These are phyloP conservation scores for Pterocles burchelli DNA, from an alignment of 2,113 vertebrate species.

Conservation along the genomic window DNA sequence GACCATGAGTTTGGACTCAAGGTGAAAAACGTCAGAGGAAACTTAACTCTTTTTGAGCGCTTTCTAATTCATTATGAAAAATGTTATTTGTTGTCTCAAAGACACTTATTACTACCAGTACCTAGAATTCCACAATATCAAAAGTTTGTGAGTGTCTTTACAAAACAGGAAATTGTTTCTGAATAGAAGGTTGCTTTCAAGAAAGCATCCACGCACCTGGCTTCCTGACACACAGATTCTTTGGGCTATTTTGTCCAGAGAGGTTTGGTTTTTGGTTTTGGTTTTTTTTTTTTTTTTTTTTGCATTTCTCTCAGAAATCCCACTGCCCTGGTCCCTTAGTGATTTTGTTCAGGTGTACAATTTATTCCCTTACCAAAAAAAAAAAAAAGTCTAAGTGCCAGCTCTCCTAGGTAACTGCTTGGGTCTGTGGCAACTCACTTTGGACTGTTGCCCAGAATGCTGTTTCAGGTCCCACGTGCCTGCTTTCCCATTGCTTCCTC, in stretches of 20 bases:
- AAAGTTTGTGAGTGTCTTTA: neutral
- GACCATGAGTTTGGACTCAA: neutral
- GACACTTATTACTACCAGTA: neutral
- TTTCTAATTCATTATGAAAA: neutral
- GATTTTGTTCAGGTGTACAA: neutral
- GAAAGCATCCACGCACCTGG: neutral
- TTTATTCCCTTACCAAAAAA: neutral
- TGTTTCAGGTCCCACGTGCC: neutral
- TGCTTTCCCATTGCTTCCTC: neutral
- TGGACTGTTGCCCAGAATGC: neutral
- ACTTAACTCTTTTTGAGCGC: neutral
- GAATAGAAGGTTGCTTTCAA: neutral
- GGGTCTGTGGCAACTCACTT: neutral
- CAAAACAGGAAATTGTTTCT: neutral
- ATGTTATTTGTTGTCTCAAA: neutral
- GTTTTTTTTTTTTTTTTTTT: neutral
- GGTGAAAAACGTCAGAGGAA: neutral
- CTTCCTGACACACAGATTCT: neutral
- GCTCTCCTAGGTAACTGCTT: fast-evolving
- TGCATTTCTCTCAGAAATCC: neutral
- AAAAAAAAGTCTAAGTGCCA: neutral
- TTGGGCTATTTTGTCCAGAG: neutral
- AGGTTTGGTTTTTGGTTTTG: neutral
- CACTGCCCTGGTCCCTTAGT: neutral
- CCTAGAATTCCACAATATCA: neutral